Evolutionary conservation across 2,797 vertebrate species (phyloP), one percentile per base, ranked within the genome.

Genomic region (Psittacula echo): DNA sequence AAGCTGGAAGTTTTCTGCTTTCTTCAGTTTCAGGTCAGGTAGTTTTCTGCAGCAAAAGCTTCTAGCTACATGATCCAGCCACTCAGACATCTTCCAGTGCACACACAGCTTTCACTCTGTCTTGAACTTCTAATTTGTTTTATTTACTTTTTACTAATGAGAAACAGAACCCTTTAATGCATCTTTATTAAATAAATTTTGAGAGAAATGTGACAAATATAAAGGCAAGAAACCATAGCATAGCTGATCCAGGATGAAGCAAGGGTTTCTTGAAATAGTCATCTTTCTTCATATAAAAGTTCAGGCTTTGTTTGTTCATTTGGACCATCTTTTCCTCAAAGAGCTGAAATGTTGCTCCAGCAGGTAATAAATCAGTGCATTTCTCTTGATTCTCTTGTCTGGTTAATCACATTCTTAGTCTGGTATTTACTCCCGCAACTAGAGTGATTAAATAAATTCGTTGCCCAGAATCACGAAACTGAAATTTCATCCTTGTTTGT

Each of bases 301-400:
- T 23, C 22, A 32, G 61, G 8, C 18, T 93, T 82, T 70, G 27
- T 78, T 88, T 67, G 17, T 77, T 86, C 51, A 34, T 58, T 85
- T 83, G n/a, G 53, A 87, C 42, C 24, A 75, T 54, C 79, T 92
- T 90, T 84, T 75, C 70, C 72, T 88, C 53, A 83, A 90, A 91
- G 50, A 85, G 39, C 44, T 85, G 34, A 72, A 77, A 77, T 37
- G 45, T 53, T 94, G 76, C 45, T 80, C 61, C 54, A 50, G 23
- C 45, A 84, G 50, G 65, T 20, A 82, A 85, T 87, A 94, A 92
- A 95, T 92, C 65, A 89, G 24, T 10, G 4, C 11, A 47, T 54
- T 96, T 87, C 21, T 90, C 72, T 85, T 80, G 39, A 66, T 77
- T 77, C 6, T 89, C n/a, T 87, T 65, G 27, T 83, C 53, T 76